A percentile compares a stretch with the other conserved stretches of the same genome.
phyloP scores from a whole-genome alignment of 2,888 invertebrate species.

The Caenorhabditis sinica region DNA sequence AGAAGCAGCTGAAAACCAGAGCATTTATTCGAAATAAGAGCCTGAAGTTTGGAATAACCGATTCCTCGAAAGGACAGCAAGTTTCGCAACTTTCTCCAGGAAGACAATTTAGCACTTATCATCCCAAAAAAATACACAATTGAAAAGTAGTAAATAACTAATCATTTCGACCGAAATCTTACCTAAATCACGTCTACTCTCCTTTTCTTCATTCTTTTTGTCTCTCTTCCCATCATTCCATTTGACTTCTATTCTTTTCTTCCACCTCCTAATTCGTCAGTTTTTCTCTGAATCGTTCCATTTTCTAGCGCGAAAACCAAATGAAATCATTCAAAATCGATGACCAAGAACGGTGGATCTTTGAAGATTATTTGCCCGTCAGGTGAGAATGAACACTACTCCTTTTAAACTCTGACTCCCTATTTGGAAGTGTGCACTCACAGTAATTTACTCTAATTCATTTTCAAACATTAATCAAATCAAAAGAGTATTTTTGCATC shows the following conservation, averaged over 20 bases:
- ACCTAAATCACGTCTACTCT: slow-evolving; percentile 6
- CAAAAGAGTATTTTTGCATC: not conserved
- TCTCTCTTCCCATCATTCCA: slow-evolving; percentile 21
- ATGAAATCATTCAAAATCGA: slow-evolving; percentile 55
- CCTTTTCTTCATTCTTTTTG: not conserved
- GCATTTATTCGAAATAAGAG: too few relatives aligned
- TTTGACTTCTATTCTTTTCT: not conserved
- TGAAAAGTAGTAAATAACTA: not conserved
- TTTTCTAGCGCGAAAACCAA: slow-evolving; percentile 52
- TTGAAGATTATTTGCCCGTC: slow-evolving; percentile 62
- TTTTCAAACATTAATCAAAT: not conserved
- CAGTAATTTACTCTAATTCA: not conserved
- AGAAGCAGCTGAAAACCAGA: too few relatives aligned
- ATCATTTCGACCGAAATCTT: not conserved
- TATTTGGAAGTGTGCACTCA: not conserved
- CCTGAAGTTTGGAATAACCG: too few relatives aligned
- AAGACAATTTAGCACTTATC: too few relatives aligned
- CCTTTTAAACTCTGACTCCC: not conserved
- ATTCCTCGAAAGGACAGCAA: too few relatives aligned
- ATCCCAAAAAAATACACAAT: too few relatives aligned
- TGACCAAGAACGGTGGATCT: slow-evolving; percentile 58
- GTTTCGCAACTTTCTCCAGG: too few relatives aligned
- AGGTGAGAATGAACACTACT: slow-evolving; percentile 34
- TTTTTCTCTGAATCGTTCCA: not conserved
- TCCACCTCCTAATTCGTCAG: not conserved